A percentile compares a stretch with the other conserved stretches of the same genome.
Conservation (phyloP, 2,797 vertebrate species). For the Sphaeramia orbicularis region DNA sequence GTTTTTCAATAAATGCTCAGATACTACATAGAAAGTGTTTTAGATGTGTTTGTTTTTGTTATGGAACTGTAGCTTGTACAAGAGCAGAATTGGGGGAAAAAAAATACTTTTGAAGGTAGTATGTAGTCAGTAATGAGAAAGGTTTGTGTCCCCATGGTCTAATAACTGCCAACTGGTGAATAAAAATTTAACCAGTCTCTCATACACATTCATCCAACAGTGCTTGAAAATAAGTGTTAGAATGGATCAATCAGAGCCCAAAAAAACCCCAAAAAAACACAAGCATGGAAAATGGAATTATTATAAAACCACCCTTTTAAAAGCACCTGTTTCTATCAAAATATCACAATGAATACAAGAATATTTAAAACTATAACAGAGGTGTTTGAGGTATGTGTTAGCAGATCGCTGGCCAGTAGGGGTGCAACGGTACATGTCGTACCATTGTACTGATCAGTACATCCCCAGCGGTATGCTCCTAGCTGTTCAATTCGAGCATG, state of each 20-base stretch:
- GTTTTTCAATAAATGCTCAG: conserved; percentile 6
- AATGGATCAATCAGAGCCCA: conserved; percentile 35
- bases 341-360: no score
- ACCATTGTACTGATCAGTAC: not conserved
- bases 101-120: conserved; percentile 21
- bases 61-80: no score
- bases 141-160: conserved; percentile 37
- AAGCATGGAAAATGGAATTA: conserved; percentile 23
- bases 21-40: not conserved
- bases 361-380: no score
- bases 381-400: no score
- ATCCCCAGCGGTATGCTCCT: no score
- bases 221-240: conserved; percentile 48
- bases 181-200: conserved; percentile 54
- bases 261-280: conserved; percentile 13
- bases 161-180: conserved; percentile 56
- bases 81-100: conserved; percentile 1
- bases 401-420: no score
- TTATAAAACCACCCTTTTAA: conserved; percentile 14
- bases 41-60: conserved; percentile 1
- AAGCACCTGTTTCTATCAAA: no score
- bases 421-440: no score
- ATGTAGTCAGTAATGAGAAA: conserved; percentile 45
- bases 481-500: no score
- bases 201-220: conserved; percentile 45